Base-by-base conservation (phyloP, 1,140 invertebrate species). In the Drosophila nigrodunni region DNA sequence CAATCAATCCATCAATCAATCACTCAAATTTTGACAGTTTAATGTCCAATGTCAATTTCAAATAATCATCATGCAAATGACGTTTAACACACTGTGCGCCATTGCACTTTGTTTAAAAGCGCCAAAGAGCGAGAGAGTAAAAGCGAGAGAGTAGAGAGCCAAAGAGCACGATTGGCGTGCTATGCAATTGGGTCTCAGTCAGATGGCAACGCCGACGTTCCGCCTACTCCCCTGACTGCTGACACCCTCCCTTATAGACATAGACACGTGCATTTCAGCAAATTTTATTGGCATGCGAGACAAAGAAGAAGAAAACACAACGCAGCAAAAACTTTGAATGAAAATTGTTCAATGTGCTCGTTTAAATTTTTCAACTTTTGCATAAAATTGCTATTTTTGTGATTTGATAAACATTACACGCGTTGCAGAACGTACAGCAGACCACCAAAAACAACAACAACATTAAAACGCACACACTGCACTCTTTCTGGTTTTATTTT, bases 241-340 rank as follows among this genome's bases (percentile, higher is more conserved):
- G 13, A 5, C 10, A 34, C 61, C 52, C n/a, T 21, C 11, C 62
- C n/a, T 8, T 37, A 6, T 5, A 30, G 39, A 49, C 50, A 37
- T 43, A 74, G 73, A 61, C 83, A 87, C 83, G 83, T 87, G 83
- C 85, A 83, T 75, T 80, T 80, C 43, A 57, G 58, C 43, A 70
- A 44, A 37, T 54, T 52, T 64, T 60, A 64, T 70, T 72, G 67
- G 61, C 60, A 47, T 65, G 34, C 10, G n/a, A 43, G 39, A 30
- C 25, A 55, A 61, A 50, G 10, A 44, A 34, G 39, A 25, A 65
- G 41, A 71, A 69, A 50, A 49, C 54, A 62, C 60, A 64, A 61
- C 54, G 46, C 64, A 71, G 71, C 77, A 67, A 73, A 87, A 82
- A 62, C 10, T 52, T 75, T 86, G 64, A 87, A 86, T 87, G 67